Evolutionary conservation across 1,140 invertebrate species (phyloP).

Genomic region (Frieseomelitta varia): DNA sequence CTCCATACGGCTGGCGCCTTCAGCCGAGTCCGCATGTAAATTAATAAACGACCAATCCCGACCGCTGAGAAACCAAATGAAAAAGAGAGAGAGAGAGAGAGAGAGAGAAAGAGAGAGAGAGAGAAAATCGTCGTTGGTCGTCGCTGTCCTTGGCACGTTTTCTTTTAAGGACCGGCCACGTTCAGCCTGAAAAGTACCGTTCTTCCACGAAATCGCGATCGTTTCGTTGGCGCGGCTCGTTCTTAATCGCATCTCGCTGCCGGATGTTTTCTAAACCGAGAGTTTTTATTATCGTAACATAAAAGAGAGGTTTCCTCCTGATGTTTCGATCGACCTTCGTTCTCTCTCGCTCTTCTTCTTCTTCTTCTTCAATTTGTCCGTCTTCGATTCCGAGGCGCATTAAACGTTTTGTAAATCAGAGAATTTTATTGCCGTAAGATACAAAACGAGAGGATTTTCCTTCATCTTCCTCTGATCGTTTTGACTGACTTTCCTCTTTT

Average conservation of each 20-base stretch:
- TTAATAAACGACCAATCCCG: slow-evolving; percentile 53
- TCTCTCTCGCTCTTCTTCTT: accelerated
- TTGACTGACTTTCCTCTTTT: too few relatives aligned
- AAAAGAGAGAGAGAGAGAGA: too few relatives aligned
- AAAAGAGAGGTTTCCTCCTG: not conserved
- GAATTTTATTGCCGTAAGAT: too few relatives aligned
- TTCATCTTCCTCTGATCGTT: too few relatives aligned
- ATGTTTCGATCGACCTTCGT: not conserved
- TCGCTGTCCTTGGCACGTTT: slow-evolving; percentile 64
- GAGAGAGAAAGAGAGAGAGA: not conserved
- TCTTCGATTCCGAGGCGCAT: too few relatives aligned
- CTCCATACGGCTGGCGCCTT: slow-evolving; percentile 28
- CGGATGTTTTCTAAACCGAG: not conserved
- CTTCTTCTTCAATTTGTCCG: not conserved
- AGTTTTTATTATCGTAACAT: not conserved
- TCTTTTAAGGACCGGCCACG: slow-evolving; percentile 62
- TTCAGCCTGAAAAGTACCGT: slow-evolving; percentile 54
- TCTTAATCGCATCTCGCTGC: not conserved
- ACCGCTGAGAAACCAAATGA: too few relatives aligned
- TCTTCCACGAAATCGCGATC: slow-evolving; percentile 62
- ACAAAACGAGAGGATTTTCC: too few relatives aligned
- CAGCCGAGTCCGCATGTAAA: slow-evolving; percentile 49
- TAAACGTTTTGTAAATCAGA: too few relatives aligned
- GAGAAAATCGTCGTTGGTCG: slow-evolving; percentile 36
- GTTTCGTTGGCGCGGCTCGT: not conserved